A percentile compares a stretch with the other conserved stretches of the same genome.
Evolutionary conservation across 23 tunicate genomes (phyloP).

Genomic region (Styela plicata): DNA sequence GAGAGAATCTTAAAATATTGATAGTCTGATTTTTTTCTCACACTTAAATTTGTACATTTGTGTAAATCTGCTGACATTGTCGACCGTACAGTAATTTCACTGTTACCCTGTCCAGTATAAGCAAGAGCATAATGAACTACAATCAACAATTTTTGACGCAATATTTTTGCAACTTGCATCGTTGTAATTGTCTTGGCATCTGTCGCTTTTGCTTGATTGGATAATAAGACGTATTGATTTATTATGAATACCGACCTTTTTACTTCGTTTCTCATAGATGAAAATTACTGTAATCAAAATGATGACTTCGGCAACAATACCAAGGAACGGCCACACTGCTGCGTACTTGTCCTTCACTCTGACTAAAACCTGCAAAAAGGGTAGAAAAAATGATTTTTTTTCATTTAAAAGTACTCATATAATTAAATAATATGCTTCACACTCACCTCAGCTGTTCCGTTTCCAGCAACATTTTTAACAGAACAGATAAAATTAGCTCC

Average conservation of each 20-base stretch:
- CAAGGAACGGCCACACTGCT: conserved; percentile 98
- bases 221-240: too few relatives aligned
- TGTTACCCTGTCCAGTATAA: too few relatives aligned
- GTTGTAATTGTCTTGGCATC: too few relatives aligned
- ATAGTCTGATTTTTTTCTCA: too few relatives aligned
- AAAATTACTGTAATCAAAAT: conserved; percentile 71
- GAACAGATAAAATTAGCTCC: conserved; percentile 45
- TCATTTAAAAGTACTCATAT: neutral
- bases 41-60: too few relatives aligned
- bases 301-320: conserved; percentile 82
- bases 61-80: too few relatives aligned
- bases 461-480: conserved; percentile 55
- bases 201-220: too few relatives aligned
- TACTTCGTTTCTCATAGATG: conserved; percentile 75
- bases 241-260: conserved; percentile 80
- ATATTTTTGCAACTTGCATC: too few relatives aligned
- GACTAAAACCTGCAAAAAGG: conserved; percentile 54
- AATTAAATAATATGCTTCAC: neutral
- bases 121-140: too few relatives aligned
- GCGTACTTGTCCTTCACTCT: conserved; percentile 90
- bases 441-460: conserved; percentile 62
- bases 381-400: neutral
- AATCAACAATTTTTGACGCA: too few relatives aligned
- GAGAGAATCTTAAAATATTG: too few relatives aligned
- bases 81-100: too few relatives aligned